These are phyloP conservation scores for Archips crataeganus DNA, from an alignment of 2,888 invertebrate species.

Conservation along the genomic window DNA sequence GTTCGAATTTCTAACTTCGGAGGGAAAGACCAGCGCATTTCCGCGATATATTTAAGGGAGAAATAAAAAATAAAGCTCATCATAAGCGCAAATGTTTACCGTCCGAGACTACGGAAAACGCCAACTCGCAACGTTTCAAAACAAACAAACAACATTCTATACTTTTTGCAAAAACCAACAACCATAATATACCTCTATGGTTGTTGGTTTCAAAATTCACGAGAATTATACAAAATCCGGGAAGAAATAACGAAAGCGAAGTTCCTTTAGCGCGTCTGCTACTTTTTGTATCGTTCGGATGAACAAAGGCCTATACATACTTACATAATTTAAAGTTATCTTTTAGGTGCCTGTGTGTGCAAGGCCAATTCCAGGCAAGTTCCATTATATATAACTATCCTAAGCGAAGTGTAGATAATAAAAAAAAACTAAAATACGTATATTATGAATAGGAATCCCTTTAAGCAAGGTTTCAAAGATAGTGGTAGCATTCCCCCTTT, in stretches of 20 bases:
- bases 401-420: too few species aligned
- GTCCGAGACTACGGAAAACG: slow-evolving; percentile 6
- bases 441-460: too few species aligned
- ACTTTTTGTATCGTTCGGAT: background rate
- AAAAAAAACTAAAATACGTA: too few species aligned
- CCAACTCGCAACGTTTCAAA: slow-evolving; percentile 13
- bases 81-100: slow-evolving; percentile 1
- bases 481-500: too few species aligned
- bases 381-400: too few species aligned
- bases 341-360: too few species aligned
- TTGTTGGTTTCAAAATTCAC: background rate
- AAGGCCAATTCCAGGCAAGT: too few species aligned
- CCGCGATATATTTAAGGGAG: background rate
- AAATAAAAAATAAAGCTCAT: slow-evolving; percentile 1
- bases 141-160: background rate
- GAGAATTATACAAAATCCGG: background rate
- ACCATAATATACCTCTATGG: background rate
- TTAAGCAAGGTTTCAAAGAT: too few species aligned
- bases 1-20: too few species aligned
- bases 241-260: background rate
- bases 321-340: too few species aligned
- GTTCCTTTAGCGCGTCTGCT: background rate
- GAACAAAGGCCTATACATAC: too few species aligned
- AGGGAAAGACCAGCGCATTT: background rate
- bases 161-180: background rate